These are phyloP conservation scores for Bungarus multicinctus DNA, from an alignment of 2,113 vertebrate species.

Conservation along the genomic window DNA sequence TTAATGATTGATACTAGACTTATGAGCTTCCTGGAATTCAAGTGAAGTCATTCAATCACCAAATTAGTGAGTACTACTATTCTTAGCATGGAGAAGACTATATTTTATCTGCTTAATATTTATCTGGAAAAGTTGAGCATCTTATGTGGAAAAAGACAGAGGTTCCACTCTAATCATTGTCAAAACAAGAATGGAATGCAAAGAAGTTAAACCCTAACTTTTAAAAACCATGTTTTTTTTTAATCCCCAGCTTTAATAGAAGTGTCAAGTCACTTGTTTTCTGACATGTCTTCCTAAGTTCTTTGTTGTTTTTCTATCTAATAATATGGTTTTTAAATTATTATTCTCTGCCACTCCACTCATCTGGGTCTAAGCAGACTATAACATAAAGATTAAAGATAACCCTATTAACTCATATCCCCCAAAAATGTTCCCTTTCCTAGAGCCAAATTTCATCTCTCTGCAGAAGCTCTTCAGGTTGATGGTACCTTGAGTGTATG, in stretches of 20 bases:
- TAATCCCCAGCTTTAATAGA: not conserved
- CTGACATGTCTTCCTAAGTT: not conserved
- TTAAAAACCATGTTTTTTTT: not conserved
- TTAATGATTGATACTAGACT: not conserved
- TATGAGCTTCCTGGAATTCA: not conserved
- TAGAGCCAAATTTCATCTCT: not conserved
- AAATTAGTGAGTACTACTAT: not conserved
- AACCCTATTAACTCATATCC: not conserved
- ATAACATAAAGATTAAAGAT: not conserved
- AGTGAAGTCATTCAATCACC: not conserved
- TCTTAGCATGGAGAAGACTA: not conserved
- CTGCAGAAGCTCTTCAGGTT: not conserved
- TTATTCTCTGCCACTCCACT: not conserved
- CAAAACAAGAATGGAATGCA: not conserved
- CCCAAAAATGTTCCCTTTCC: not conserved
- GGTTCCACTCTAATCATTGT: not conserved
- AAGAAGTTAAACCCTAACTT: not conserved
- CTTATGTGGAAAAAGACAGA: not conserved
- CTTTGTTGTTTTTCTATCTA: not conserved
- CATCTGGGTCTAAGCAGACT: not conserved
- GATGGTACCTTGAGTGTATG: not conserved
- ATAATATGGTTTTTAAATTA: not conserved
- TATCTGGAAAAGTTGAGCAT: not conserved
- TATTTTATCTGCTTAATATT: not conserved
- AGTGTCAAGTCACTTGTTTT: not conserved